Conservation (phyloP, 23 tunicate genomes). For the Diplosoma virens region DNA sequence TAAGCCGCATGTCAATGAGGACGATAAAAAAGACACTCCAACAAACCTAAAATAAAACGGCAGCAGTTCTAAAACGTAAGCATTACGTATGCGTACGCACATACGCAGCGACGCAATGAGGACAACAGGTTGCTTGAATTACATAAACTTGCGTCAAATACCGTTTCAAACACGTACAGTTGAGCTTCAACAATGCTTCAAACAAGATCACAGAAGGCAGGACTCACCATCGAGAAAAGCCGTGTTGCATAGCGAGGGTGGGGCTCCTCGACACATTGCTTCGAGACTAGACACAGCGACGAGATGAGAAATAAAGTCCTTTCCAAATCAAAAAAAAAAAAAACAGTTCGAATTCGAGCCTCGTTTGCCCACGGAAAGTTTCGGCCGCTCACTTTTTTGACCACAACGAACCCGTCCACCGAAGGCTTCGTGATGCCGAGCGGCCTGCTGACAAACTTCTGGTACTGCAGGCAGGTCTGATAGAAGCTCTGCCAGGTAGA, state of each 20-base stretch:
- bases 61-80: too few species aligned
- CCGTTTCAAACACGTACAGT: too few species aligned
- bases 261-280: slow-evolving; percentile 72
- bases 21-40: too few species aligned
- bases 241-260: slow-evolving; percentile 19
- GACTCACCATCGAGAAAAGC: slow-evolving; percentile 21
- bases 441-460: slow-evolving; percentile 42
- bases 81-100: too few species aligned
- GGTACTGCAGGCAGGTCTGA: slow-evolving; percentile 65
- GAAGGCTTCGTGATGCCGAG: slow-evolving; percentile 36
- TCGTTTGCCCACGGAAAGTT: background rate
- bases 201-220: too few species aligned
- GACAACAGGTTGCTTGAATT: too few species aligned
- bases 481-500: slow-evolving; percentile 48
- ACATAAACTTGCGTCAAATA: too few species aligned
- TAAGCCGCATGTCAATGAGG: too few species aligned
- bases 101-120: too few species aligned
- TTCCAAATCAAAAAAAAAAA: background rate
- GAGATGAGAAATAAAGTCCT: slow-evolving; percentile 50
- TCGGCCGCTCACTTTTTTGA: slow-evolving; percentile 45
- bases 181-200: too few species aligned
- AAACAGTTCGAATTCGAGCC: background rate
- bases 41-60: too few species aligned
- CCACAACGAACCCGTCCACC: slow-evolving; percentile 2
- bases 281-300: slow-evolving; percentile 70